These are phyloP conservation scores for Nudaria mundana DNA, from an alignment of 2,888 invertebrate genomes.

Conservation along the genomic window DNA sequence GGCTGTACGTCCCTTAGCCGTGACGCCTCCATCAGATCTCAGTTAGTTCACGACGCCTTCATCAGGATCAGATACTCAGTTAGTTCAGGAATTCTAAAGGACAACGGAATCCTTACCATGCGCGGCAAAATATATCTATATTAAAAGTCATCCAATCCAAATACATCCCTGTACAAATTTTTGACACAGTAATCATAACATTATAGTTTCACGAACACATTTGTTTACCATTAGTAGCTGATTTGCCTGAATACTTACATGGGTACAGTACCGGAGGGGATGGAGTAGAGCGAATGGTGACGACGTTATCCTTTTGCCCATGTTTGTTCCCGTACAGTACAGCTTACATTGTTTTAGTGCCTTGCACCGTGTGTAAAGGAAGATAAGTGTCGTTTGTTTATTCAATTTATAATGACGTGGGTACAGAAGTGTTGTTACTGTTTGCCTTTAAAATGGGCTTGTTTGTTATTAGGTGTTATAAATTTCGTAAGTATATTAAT, in stretches of 20 bases:
- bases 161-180: conserved; percentile 19
- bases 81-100: no score
- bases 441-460: conserved; percentile 27
- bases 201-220: conserved; percentile 22
- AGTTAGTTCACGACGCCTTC: no score
- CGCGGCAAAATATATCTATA: no score
- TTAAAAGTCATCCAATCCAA: not conserved
- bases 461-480: conserved; percentile 21
- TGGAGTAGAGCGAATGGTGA: not conserved
- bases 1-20: no score
- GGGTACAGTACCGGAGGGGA: conserved; percentile 4
- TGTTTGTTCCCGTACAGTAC: not conserved
- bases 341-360: not conserved
- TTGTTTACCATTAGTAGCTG: no score
- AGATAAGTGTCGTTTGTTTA: not conserved
- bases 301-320: conserved; percentile 10
- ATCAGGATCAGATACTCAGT: no score
- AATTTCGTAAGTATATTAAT: conserved; percentile 31
- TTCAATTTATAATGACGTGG: conserved; percentile 15
- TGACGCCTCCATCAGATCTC: no score
- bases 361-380: not conserved
- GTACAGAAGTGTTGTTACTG: conserved; percentile 28
- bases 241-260: not conserved
- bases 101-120: no score
- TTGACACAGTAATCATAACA: conserved; percentile 26